Base-by-base conservation (phyloP, 2,113 vertebrate genomes). In the Oceanodroma tethys region DNA sequence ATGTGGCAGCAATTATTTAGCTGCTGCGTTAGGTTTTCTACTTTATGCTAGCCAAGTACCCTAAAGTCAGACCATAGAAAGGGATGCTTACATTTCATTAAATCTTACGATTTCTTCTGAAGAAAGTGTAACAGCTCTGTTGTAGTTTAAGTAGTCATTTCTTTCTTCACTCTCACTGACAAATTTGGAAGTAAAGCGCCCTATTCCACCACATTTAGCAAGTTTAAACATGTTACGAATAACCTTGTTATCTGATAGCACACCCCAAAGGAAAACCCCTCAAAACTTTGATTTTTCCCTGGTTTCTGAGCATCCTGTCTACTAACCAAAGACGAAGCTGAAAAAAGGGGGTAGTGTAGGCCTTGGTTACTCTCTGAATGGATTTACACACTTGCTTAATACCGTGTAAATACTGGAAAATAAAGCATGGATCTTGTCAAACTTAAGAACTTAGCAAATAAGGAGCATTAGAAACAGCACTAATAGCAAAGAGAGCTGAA, bases 1-100 rank as follows among this genome's bases (percentile, higher is more conserved):
- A 96, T 89, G 55, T 96, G 76, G 84, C 94, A 94, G 95, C 95
- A 72, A 68, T 94, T 95, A 78, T 90, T 96, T 93, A 86, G 72
- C 88, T 81, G 88, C 95, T 87, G 43, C 10, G 1, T 91, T 92
- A 71, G 80, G 66, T 78, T 95, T 95, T 97, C 86, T 86, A 17
- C 80, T 88, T 63, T 11, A 20, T 3, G 8, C 58, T 90, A 30
- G 83, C 93, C 95, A 94, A 93, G 78, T 72, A 56, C 56, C 74
- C 90, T 36, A 7, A 53, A 74, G 48, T 71, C 88, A 90, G 65
- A 50, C 47, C 47, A 21, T 6, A 32, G 63, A 90, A 74, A 95
- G 38, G 43, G 52, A 73, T 67, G 56, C 70, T 96, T 66, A 72
- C 42, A 52, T 88, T 80, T n/a, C 63, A 75, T 70, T 55, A 29